These are phyloP conservation scores for Dysdera silvatica DNA, from an alignment of 1,140 invertebrate species.

Conservation along the genomic window DNA sequence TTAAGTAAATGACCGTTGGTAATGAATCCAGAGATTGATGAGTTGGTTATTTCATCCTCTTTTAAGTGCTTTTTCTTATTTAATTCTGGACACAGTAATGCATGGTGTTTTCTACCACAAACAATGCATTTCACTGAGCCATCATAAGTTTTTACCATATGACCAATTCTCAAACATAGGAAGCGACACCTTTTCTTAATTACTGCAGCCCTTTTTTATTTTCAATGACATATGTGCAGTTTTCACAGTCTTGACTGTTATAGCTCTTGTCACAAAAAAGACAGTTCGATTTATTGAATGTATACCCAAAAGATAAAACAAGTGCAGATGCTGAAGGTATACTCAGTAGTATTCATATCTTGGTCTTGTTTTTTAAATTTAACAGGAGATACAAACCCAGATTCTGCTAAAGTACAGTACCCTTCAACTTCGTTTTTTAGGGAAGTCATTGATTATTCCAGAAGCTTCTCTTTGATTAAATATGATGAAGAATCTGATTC, in stretches of 20 bases:
- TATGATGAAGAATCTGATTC: neutral
- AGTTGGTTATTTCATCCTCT: too few species aligned
- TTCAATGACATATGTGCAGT: neutral
- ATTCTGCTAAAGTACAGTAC: neutral
- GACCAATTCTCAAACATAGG: neutral
- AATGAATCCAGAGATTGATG: neutral
- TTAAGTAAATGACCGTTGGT: slow-evolving; percentile 9
- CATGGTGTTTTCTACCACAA: neutral
- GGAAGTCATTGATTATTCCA: slow-evolving; percentile 2
- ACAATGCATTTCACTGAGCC: neutral
- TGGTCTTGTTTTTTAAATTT: neutral
- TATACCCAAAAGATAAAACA: neutral
- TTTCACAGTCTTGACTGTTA: slow-evolving; percentile 9
- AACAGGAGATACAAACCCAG: neutral
- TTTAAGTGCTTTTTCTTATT: neutral
- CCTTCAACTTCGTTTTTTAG: neutral
- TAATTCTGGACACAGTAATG: slow-evolving; percentile 2
- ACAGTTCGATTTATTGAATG: neutral
- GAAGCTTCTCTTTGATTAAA: neutral
- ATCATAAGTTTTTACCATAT: neutral
- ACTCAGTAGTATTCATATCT: neutral
- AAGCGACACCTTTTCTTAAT: neutral
- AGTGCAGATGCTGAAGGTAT: neutral
- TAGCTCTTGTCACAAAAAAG: neutral
- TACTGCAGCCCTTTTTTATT: neutral